Evolutionary conservation across 2,888 invertebrate genomes (phyloP), one percentile per base, ranked within the genome.

Genomic region (Chaitophorus viminalis): DNA sequence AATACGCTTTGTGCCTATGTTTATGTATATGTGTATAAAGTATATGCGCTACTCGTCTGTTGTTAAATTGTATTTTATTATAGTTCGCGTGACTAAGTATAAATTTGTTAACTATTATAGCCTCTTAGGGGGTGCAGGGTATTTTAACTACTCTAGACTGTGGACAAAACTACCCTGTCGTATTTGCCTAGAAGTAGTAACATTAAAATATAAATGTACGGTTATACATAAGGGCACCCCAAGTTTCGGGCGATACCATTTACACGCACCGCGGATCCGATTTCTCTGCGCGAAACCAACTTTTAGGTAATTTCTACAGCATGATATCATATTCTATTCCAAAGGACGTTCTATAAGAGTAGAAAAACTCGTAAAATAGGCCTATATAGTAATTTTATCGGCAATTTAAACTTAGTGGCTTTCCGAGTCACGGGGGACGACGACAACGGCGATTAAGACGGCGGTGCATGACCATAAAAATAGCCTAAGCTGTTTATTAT

Each of bases 61-160:
- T 46, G 68, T 70, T 81, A 31, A 68, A 70, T 81, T 46, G 46
- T 81, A 81, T 46, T 29, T 46, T 36, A 33, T 17, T 79, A 36
- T 36, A 36, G 33, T n/a, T 82, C n/a, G 74, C 82, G 82, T 74
- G 82, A 82, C 82, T 60, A 54, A 82, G 74, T 21, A 29, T 60
- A 74, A 54, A 74, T 82, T 54, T 11, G 74, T 82, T 36, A 54
- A 72, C 33, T 82, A 54, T 82, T 76, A 76, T 39, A 46, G 70
- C 31, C 46, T 70, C 14, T 31, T 52, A 25, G 25, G 31, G 77
- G 25, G 82, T 25, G n/a, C 39, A 31, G 33, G n/a, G 11, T 31
- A 21, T 68, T 81, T 81, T 21, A 82, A 82, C 82, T 25, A 33
- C 52, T 72, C 52, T 29, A 31, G 65, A 68, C 39, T 14, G 60